Base-by-base conservation (phyloP, 1,140 invertebrate species). In the Homalodisca vitripennis region DNA sequence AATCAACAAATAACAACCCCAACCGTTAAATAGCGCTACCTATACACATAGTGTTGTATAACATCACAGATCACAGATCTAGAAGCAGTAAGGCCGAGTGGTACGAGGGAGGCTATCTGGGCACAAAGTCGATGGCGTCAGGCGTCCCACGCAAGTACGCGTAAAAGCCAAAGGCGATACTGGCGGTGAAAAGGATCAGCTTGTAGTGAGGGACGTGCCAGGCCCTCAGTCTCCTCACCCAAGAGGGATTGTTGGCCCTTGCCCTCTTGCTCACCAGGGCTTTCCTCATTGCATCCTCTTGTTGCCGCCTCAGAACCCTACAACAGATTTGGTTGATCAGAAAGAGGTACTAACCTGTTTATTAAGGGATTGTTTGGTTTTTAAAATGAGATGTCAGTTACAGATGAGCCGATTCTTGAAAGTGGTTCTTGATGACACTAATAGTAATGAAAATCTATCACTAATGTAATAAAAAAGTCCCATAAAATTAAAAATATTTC, bases 151-250 rank as follows among this genome's bases (percentile, higher is more conserved):
- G 48, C 1, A 74, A 46, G 57, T 74, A 74, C 10, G 75, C 75
- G 55, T 70, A 76, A 2, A 75, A 46, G 3, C 75, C 75, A 31
- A 75, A 62, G 13, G 75, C 75, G 2, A 76, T 10, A 41, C 73
- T 75, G 1, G 73, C 67, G 2, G 72, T 72, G 14, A 75, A 60
- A 24, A 76, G 34, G 22, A 76, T 41, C 1, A 73, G 10, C 20
- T 72, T 71, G 53, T 71, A 71, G 51, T 66, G 29, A 47, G 66
- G 55, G 2, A 60, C 10, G 10, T 26, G 22, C 68, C 63, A 62
- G 24, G 24, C 22, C 32, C 13, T 60, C 68, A 34, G 63, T 66
- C 1, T 70, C 53, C 24, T 60, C 62, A 41, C 60, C 66, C 6
- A 57, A 30, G n/a, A 72, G 30, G 46, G 64, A 47, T 20, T 62